Base-by-base conservation (phyloP, 2,113 vertebrate genomes). In the Pogonocichla stellata region DNA sequence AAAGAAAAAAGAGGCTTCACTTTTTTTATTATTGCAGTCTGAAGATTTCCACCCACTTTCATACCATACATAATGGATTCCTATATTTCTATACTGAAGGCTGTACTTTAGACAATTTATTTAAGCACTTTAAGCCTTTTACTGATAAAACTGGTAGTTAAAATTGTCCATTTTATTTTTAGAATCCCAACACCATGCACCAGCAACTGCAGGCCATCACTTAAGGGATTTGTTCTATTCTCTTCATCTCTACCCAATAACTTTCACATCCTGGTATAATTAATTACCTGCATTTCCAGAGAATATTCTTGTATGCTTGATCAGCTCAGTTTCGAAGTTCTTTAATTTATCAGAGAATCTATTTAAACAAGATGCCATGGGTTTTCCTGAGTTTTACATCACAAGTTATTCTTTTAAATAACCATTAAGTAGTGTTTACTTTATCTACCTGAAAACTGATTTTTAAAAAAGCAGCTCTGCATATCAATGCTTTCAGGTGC, bases 121-220 rank as follows among this genome's bases (percentile, higher is more conserved):
- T 96, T 81, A 86, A 80, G 66, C 65, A 86, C 65, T 95, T 95
- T 26, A 86, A 93, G 64, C 26, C 64, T 93, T 92, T 87, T 67
- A 81, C 51, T 95, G 94, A 89, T 91, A 53, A 81, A 94, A 71
- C 1, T 67, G 29, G 7, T 47, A 66, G 75, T 88, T 93, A 66
- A 88, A 93, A 86, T 60, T 43, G 51, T 66, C 88, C 43, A 16
- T 57, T 93, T 93, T 80, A 86, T 77, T 96, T 83, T 96, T 80
- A 89, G 92, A 88, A 80, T 34, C 43, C 25, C 61, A 81, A 51
- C 40, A 74, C 45, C 4, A 10, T 48, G 77, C 66, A 94, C 61
- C 69, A 86, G 86, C 73, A 94, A 67, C 34, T 86, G 62, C 50
- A 74, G 67, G 34, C 71, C 75, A 60, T 75, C 53, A 79, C 72